Percentiles rank a stretch among this genome's conserved stretches.
Evolutionary conservation across 2,797 vertebrate genomes (phyloP).

Genomic region (Karalla daura): DNA sequence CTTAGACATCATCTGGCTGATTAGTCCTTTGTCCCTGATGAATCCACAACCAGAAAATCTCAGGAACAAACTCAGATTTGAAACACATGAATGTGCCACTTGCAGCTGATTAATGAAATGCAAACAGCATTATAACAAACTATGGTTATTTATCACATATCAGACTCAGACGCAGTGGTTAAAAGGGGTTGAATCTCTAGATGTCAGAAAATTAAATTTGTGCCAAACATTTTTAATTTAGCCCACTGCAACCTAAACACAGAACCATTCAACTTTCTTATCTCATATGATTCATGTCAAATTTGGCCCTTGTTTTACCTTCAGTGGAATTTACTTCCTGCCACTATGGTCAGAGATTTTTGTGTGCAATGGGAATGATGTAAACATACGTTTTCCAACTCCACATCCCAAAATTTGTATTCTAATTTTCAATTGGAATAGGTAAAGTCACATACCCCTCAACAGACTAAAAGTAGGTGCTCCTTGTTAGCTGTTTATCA

Average conservation of each 20-base stretch:
- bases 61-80: not conserved
- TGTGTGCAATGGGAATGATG: too few relatives aligned
- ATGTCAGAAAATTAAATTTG: not conserved
- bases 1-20: constrained; percentile 42
- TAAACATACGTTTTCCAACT: too few relatives aligned
- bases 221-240: not conserved
- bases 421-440: too few relatives aligned
- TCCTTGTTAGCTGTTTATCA: too few relatives aligned
- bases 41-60: constrained; percentile 6
- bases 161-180: not conserved
- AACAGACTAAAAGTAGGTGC: too few relatives aligned
- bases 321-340: too few relatives aligned
- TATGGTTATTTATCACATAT: not conserved
- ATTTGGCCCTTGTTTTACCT: too few relatives aligned
- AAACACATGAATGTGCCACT: not conserved
- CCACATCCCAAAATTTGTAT: too few relatives aligned
- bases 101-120: not conserved
- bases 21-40: constrained; percentile 28
- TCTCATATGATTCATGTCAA: too few relatives aligned
- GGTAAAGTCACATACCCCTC: too few relatives aligned
- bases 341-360: too few relatives aligned
- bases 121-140: not conserved
- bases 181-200: not conserved
- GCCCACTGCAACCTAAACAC: not conserved
- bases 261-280: not conserved